Evolutionary conservation across 92 coral and sea anemone species (phyloP).

Genomic region (Phymanthus crucifer): DNA sequence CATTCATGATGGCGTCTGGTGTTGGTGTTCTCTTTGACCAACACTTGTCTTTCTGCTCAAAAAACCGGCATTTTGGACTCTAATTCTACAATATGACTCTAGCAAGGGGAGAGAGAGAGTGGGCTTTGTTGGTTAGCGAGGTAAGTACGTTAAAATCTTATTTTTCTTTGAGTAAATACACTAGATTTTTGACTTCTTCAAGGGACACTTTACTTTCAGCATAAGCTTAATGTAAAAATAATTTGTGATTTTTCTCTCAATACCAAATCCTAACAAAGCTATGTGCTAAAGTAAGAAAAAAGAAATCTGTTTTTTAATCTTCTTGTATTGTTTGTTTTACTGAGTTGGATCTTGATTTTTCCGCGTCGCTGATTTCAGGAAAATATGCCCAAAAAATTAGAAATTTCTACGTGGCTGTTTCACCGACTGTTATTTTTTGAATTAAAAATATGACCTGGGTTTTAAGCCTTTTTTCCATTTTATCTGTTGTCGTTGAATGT

Average conservation of each 20-base stretch:
- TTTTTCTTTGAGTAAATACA: background rate
- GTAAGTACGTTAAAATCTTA: constrained; percentile 38
- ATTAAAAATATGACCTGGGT: background rate
- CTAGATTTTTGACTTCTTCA: background rate
- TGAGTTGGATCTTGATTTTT: background rate
- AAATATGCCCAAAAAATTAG: background rate
- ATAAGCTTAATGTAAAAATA: background rate
- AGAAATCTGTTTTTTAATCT: background rate
- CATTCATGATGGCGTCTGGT: constrained; percentile 32
- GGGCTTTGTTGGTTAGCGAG: constrained; percentile 93
- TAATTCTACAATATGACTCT: constrained; percentile 66
- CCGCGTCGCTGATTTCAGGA: constrained; percentile 1
- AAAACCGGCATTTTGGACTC: background rate
- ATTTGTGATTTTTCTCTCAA: background rate
- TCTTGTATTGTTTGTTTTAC: background rate
- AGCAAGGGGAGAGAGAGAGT: constrained; percentile 93
- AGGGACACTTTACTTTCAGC: background rate
- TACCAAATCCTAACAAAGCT: too few relatives aligned
- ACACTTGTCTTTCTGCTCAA: constrained; percentile 19
- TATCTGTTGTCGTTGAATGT: background rate
- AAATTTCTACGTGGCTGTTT: constrained; percentile 1
- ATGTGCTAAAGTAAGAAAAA: background rate
- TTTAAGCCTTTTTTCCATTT: background rate
- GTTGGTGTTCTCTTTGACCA: constrained; percentile 7
- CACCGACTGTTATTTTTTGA: background rate